A percentile compares a stretch with the other conserved stretches of the same genome.
These are phyloP conservation scores for Ceryle rudis DNA, from an alignment of 2,797 vertebrate genomes.

Conservation along the genomic window DNA sequence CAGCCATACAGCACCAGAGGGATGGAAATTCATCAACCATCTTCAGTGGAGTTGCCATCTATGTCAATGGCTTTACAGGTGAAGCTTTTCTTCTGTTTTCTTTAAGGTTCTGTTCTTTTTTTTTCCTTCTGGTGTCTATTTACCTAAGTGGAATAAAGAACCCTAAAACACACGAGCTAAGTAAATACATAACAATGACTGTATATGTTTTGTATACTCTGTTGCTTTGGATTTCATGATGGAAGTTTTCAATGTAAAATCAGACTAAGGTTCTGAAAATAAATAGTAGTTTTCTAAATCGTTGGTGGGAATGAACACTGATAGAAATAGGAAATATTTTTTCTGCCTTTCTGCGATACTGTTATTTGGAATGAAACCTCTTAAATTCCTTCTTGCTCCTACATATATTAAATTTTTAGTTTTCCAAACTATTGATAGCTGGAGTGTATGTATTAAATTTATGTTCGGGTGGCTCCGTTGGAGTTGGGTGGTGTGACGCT, in stretches of 20 bases:
- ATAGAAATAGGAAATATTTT: background rate
- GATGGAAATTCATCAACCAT: conserved; percentile 87
- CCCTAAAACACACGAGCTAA: background rate
- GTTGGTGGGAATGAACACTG: background rate
- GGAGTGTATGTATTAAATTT: background rate
- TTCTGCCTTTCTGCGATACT: background rate
- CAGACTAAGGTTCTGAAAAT: background rate
- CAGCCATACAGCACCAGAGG: conserved; percentile 86
- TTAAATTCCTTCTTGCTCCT: background rate
- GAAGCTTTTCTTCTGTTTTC: background rate
- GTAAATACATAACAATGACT: background rate
- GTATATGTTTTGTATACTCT: background rate
- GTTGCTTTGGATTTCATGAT: background rate
- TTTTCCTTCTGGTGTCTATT: background rate
- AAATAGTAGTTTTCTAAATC: background rate
- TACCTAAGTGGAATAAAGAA: background rate
- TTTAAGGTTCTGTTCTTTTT: background rate
- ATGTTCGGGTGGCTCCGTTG: background rate
- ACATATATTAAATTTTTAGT: background rate
- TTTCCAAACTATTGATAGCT: background rate
- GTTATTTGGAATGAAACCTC: background rate
- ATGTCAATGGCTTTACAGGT: conserved; percentile 98
- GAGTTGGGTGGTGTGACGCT: background rate
- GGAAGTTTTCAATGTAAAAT: background rate
- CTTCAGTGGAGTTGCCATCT: conserved; percentile 94